phyloP scores from a whole-genome alignment of 2,113 vertebrate species.

The Actenoides lindsayi region DNA sequence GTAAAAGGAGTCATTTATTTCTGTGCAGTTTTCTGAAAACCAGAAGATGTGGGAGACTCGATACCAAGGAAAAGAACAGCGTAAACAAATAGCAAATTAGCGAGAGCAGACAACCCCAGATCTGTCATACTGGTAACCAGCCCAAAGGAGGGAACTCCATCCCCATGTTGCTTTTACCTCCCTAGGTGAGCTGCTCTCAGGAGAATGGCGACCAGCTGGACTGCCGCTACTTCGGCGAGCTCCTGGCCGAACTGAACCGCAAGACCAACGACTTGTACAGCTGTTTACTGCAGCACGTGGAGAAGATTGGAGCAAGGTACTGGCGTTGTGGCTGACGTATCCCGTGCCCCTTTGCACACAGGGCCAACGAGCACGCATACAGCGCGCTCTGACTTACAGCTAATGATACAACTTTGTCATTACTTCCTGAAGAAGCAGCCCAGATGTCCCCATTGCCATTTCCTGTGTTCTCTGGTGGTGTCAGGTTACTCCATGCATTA shows the following conservation, averaged over 20 bases:
- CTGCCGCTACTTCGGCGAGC: slow-evolving; percentile 92
- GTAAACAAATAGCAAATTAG: neutral
- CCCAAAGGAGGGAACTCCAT: accelerated
- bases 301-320: slow-evolving; percentile 88
- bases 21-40: neutral
- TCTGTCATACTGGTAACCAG: neutral
- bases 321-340: neutral
- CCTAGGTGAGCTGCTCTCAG: neutral
- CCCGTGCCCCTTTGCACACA: accelerated
- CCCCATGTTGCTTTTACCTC: neutral
- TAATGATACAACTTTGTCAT: neutral
- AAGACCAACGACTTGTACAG: slow-evolving; percentile 90
- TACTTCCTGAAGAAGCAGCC: neutral
- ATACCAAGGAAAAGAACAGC: neutral
- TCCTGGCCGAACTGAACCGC: slow-evolving; percentile 91
- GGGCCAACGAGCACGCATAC: neutral
- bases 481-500: neutral
- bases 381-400: accelerated
- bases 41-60: neutral
- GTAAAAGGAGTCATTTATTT: neutral
- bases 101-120: neutral
- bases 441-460: neutral
- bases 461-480: neutral
- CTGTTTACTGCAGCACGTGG: slow-evolving; percentile 87
- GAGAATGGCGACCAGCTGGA: slow-evolving; percentile 80